These are phyloP conservation scores for Oligia latruncula DNA, from an alignment of 2,888 invertebrate species.

Conservation along the genomic window DNA sequence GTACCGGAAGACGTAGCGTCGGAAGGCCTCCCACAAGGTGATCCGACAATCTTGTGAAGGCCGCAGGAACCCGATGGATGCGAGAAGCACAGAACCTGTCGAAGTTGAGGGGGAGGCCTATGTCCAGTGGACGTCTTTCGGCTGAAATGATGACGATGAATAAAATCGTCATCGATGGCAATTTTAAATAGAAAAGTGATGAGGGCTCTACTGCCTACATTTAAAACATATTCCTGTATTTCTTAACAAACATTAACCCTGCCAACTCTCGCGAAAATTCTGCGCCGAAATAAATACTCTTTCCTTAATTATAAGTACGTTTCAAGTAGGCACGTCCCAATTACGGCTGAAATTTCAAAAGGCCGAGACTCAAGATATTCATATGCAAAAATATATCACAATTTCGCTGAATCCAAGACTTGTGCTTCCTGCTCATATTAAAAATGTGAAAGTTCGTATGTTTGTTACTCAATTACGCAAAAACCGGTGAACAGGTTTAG, in stretches of 20 bases:
- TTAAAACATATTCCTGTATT: slow-evolving; percentile 21
- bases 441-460: not conserved
- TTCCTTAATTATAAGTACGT: slow-evolving; percentile 56
- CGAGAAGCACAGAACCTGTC: too few species aligned
- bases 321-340: slow-evolving; percentile 40
- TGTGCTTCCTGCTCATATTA: slow-evolving; percentile 4
- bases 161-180: not conserved
- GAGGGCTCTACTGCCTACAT: too few species aligned
- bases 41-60: too few species aligned
- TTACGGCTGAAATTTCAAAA: slow-evolving; percentile 55
- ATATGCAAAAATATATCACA: slow-evolving; percentile 33
- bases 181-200: too few species aligned
- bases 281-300: slow-evolving; percentile 39
- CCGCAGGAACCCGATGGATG: too few species aligned
- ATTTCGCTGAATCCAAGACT: slow-evolving; percentile 36
- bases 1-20: too few species aligned
- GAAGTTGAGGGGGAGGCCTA: too few species aligned
- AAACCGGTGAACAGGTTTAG: not conserved
- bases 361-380: slow-evolving; percentile 19
- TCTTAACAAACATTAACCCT: slow-evolving; percentile 13
- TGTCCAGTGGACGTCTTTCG: too few species aligned
- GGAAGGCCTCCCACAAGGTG: too few species aligned
- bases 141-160: too few species aligned
- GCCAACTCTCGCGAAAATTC: slow-evolving; percentile 18
- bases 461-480: not conserved